These are phyloP conservation scores for Elaphurus davidianus DNA, from an alignment of 2,113 vertebrate species.

Conservation along the genomic window DNA sequence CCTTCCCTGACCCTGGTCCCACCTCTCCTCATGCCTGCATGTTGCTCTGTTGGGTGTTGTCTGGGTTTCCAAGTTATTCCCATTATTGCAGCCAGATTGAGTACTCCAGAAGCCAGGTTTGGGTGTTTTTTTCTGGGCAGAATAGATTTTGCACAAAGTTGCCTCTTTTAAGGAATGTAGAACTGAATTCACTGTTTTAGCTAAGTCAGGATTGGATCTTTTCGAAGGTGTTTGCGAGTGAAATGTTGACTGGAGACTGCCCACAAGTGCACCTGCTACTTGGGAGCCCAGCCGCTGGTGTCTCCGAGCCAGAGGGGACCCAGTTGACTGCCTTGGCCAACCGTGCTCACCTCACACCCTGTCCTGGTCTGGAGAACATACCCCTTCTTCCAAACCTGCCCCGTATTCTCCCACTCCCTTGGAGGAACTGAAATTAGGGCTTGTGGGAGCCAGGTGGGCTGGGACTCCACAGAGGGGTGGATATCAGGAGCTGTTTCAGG, in stretches of 20 bases:
- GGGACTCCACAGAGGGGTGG: not conserved
- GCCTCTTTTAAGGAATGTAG: not conserved
- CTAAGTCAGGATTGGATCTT: not conserved
- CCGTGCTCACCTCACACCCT: not conserved
- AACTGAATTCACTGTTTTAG: not conserved
- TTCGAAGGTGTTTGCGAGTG: not conserved
- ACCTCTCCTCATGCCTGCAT: not conserved
- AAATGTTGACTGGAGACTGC: not conserved
- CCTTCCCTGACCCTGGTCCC: not conserved
- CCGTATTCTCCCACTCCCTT: fast-evolving
- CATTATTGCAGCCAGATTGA: not conserved
- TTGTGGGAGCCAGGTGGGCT: not conserved
- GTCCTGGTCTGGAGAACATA: not conserved
- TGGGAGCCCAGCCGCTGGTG: not conserved
- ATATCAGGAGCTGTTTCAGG: not conserved
- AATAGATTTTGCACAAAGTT: not conserved
- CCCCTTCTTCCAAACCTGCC: not conserved
- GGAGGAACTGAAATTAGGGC: not conserved
- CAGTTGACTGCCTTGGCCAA: not conserved
- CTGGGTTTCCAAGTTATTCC: not conserved
- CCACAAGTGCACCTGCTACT: not conserved
- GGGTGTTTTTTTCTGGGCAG: not conserved
- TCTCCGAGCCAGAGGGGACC: not conserved
- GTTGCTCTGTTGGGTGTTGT: not conserved
- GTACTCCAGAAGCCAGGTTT: not conserved